A percentile compares a stretch with the other conserved stretches of the same genome.
Conservation (phyloP, 2,797 vertebrate genomes). For the Callimico goeldii region DNA sequence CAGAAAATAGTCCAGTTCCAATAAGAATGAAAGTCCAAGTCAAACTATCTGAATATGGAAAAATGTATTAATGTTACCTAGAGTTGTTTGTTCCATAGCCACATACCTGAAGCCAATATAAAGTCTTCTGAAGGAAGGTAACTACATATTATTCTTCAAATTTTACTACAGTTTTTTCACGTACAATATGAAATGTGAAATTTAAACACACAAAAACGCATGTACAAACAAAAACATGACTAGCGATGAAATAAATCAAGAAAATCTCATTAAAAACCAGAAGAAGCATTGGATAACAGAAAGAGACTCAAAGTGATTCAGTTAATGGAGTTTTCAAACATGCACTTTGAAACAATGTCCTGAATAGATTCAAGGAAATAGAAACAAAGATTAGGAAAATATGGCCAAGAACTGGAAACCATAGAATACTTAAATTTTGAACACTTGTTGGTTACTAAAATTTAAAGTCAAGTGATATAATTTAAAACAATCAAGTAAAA, state of each 20-base stretch:
- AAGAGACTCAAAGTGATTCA: not conserved
- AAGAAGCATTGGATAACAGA: not conserved
- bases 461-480: not conserved
- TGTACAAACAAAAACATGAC: not conserved
- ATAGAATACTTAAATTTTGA: not conserved
- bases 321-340: not conserved
- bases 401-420: not conserved
- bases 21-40: not conserved
- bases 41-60: not conserved
- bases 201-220: not conserved
- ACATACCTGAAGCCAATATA: not conserved
- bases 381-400: not conserved
- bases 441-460: not conserved
- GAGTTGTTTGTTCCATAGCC: rapidly evolving
- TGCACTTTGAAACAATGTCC: not conserved
- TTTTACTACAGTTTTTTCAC: not conserved
- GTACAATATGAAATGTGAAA: not conserved
- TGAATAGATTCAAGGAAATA: not conserved
- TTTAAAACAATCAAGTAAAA: not conserved
- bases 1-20: not conserved
- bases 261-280: not conserved
- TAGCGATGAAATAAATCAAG: not conserved
- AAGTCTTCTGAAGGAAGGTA: not conserved
- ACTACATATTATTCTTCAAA: not conserved
- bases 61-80: not conserved